Percentiles rank a stretch among this genome's conserved stretches.
Evolutionary conservation across 1,140 invertebrate genomes (phyloP).

Genomic region (Tenebrio molitor): DNA sequence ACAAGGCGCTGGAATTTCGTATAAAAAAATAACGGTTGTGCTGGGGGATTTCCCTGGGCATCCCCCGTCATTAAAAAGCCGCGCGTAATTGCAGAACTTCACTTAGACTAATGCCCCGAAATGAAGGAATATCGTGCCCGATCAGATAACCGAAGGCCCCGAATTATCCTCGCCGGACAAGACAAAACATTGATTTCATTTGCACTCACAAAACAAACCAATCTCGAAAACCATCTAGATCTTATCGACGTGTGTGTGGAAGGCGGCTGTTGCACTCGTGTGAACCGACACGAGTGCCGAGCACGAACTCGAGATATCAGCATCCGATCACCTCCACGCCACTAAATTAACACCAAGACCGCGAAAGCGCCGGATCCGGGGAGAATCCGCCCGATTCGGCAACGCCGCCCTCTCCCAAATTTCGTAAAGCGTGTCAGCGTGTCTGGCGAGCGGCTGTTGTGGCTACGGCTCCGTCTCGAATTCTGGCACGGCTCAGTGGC

Average conservation of each 20-base stretch:
- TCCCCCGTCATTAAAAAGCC: constrained; percentile 31
- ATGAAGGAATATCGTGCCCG: constrained; percentile 33
- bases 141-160: constrained; percentile 22
- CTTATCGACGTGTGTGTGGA: constrained; percentile 26
- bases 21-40: too few species aligned
- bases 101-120: constrained; percentile 37
- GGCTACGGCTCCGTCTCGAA: constrained; percentile 48
- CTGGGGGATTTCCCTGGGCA: too few species aligned
- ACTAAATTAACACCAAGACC: constrained; percentile 21
- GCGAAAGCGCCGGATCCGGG: too few species aligned
- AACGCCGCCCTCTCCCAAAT: too few species aligned
- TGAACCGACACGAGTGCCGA: constrained; percentile 28
- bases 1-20: too few species aligned
- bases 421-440: too few species aligned
- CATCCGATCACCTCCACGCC: constrained; percentile 10
- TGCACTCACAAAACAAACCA: constrained; percentile 39
- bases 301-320: constrained; percentile 32
- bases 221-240: constrained; percentile 32
- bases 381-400: too few species aligned
- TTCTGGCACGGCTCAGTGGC: constrained; percentile 50
- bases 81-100: constrained; percentile 27
- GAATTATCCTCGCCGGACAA: constrained; percentile 32
- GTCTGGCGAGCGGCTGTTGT: constrained; percentile 43
- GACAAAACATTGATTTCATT: constrained; percentile 40
- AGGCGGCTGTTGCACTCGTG: constrained; percentile 19